Base-by-base conservation (phyloP, 2,113 vertebrate species). In the Atlantisia rogersi region DNA sequence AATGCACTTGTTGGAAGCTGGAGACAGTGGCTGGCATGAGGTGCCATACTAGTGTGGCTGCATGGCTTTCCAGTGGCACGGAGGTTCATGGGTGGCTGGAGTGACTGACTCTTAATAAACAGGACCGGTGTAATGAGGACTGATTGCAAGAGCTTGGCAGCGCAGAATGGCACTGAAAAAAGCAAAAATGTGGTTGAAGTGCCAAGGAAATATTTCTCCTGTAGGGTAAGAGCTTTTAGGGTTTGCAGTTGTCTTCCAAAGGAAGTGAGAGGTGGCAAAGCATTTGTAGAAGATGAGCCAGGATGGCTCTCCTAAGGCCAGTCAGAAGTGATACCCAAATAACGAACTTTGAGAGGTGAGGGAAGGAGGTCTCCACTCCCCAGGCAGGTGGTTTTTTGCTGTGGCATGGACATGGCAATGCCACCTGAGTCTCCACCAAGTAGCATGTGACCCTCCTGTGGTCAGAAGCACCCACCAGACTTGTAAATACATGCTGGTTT, bases 61-160 rank as follows among this genome's bases (percentile, higher is more conserved):
- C 4, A 0, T 29, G 75, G 28, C 59, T 82, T 82, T 71, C 56
- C 35, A 39, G 48, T 0, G 5, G 7, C 3, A 0, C 56, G 50
- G 37, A 28, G 62, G 42, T 11, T 35, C 35, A 15, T 11, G 56
- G 78, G 65, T 63, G 15, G 35, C 42, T 6, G 2, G 46, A n/a
- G 56, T 0, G 9, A 20, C 48, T 15, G 60, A 28, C 62, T 75
- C 56, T 32, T 70, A 35, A 11, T 63, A 16, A 63, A 59, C 32
- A n/a, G 6, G 15, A 5, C n/a, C 26, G 15, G 42, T 1, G 0
- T 50, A 25, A 39, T 9, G 39, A 87, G 39, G 46, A 17, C 40
- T 76, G 70, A 24, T 2, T 6, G 31, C 13, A 11, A 69, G 68
- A 82, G 68, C 68, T 82, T 11, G 4, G 50, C 4, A 53, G n/a